These are phyloP conservation scores for Drosophila niveifrons DNA, from an alignment of 2,888 invertebrate species.

Conservation along the genomic window DNA sequence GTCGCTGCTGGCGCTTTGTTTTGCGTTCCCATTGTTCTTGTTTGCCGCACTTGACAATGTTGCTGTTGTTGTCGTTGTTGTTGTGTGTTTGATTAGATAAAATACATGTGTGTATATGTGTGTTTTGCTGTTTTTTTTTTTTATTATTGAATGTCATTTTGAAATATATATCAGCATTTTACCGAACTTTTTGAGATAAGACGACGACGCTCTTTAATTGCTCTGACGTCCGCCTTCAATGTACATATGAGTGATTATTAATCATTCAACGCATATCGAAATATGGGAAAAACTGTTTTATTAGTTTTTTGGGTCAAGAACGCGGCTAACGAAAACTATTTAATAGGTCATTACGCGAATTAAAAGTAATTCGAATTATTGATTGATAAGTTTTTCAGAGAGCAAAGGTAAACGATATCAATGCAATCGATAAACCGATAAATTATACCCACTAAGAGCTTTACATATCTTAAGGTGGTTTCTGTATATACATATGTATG, in stretches of 20 bases:
- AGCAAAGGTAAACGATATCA: not conserved
- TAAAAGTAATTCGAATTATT: slow-evolving; percentile 9
- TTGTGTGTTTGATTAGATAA: slow-evolving; percentile 53
- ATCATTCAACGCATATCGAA: slow-evolving; percentile 25
- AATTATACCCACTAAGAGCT: slow-evolving; percentile 13
- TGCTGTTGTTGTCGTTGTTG: slow-evolving; percentile 39
- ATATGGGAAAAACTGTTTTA: slow-evolving; percentile 22
- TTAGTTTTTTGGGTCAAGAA: slow-evolving; percentile 43
- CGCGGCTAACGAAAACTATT: slow-evolving; percentile 13
- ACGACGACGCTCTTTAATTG: slow-evolving; percentile 49
- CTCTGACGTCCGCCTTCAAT: slow-evolving; percentile 55
- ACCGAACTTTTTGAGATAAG: slow-evolving; percentile 58
- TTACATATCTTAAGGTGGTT: not conserved
- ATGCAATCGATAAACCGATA: not conserved
- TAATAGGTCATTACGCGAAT: slow-evolving; percentile 15
- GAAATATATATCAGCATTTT: slow-evolving; percentile 48
- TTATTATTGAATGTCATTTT: slow-evolving; percentile 73
- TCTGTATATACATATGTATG: not conserved
- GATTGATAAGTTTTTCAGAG: slow-evolving; percentile 13
- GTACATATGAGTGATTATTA: slow-evolving; percentile 51
- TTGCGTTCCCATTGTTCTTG: slow-evolving; percentile 51
- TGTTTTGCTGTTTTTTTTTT: slow-evolving; percentile 25
- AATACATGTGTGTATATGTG: slow-evolving; percentile 17
- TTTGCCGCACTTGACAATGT: slow-evolving; percentile 38
- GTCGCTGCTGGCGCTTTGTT: slow-evolving; percentile 59